Base-by-base conservation (phyloP, 1,140 invertebrate species). In the Lamellibrachia luymesi region DNA sequence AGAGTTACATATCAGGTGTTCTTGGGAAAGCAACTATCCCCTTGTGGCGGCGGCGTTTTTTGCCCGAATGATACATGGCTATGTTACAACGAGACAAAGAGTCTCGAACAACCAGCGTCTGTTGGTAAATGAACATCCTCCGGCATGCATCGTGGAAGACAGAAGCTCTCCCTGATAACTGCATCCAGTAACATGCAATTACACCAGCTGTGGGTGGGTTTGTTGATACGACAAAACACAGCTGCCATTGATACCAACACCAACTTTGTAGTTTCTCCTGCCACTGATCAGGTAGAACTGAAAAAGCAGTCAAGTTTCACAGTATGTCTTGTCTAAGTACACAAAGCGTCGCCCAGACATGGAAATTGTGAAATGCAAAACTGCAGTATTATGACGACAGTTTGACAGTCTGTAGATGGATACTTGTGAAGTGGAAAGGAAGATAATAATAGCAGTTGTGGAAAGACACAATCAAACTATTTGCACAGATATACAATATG, bases 111-210 rank as follows among this genome's bases (percentile, higher is more conserved):
- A 80, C 64, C 64, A 10, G 13, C 64, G 13, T 17, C 64, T 10
- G 13, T 80, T 10, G 13, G 25, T 80, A 22, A 80, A 22, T 22
- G 25, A 80, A 6, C 64, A 17, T 17, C 64, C 64, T 80, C 13
- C 6, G 64, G 64, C 64, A 22, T 80, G 13, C 64, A 22, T 80
- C 64, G 64, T 80, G 64, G 25, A 80, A 80, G 64, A 80, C 64
- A 22, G 64, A 80, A 80, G 64, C 25, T 56, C 64, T 80, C 64
- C 17, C 8, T 1, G 13, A 80, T 80, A 80, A 80, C 6, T 80
- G 64, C 64, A 80, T 80, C 64, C 64, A 80, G 64, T 80, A 80
- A 80, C 64, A 80, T 80, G 64, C 64, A 80, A 80, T 80, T 80
- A 80, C 0, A 17, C 8, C 64, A 80, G 64, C 64, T 80, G 64